A percentile compares a stretch with the other conserved stretches of the same genome.
Conservation (phyloP, 37 sponge, comb jelly and placozoan genomes). For the Diacarnus erythraeanus region DNA sequence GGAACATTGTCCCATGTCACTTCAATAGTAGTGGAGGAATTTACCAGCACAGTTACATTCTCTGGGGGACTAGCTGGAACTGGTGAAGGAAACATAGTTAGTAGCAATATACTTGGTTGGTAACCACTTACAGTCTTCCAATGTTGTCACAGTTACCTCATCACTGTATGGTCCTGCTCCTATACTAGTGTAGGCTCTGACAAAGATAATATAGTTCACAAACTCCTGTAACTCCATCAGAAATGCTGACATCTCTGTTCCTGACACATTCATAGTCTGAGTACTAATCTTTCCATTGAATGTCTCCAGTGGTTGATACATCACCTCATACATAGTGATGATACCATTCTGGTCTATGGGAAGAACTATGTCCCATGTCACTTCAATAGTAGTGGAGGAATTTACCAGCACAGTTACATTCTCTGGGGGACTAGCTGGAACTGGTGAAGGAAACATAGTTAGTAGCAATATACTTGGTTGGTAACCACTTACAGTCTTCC, state of each 20-base stretch:
- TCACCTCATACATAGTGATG: slow-evolving; percentile 35
- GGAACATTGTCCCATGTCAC: slow-evolving; percentile 27
- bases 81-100: background rate
- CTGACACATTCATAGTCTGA: background rate
- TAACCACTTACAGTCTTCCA: slow-evolving; percentile 13
- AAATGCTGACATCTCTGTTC: background rate
- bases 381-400: slow-evolving; percentile 33
- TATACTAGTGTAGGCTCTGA: slow-evolving; percentile 45
- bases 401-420: slow-evolving; percentile 9
- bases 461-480: too few relatives aligned
- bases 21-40: background rate
- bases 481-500: slow-evolving; percentile 28
- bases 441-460: slow-evolving; percentile 10
- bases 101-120: background rate
- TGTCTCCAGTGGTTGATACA: slow-evolving; percentile 17
- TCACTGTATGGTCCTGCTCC: slow-evolving; percentile 48
- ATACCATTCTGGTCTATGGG: slow-evolving; percentile 27
- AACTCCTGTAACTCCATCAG: slow-evolving; percentile 19
- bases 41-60: background rate
- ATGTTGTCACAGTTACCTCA: background rate
- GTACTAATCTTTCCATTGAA: slow-evolving; percentile 1
- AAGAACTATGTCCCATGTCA: slow-evolving; percentile 21
- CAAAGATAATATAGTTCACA: slow-evolving; percentile 31
- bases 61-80: background rate
- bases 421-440: slow-evolving; percentile 29